Conservation (phyloP, 53 echinoderm and acorn worm genomes). For the Astropecten irregularis region DNA sequence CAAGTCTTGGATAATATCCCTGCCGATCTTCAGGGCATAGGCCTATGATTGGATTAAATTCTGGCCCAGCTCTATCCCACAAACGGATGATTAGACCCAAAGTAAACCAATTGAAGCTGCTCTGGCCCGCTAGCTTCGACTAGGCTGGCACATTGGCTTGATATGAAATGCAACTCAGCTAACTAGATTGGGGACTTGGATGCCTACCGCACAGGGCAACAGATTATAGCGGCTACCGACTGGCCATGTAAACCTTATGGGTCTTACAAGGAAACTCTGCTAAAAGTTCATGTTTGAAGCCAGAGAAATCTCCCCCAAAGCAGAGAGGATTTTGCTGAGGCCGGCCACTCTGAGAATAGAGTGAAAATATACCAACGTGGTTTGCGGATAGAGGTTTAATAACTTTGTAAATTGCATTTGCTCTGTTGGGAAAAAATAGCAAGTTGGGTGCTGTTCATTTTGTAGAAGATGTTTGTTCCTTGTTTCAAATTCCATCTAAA, state of each 20-base stretch:
- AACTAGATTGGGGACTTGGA: slow-evolving; percentile 26
- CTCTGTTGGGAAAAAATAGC: no score
- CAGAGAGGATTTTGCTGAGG: no score
- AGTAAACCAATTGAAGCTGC: slow-evolving; percentile 47
- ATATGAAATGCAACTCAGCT: slow-evolving; percentile 49
- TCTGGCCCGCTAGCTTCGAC: no score
- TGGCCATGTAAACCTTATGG: background rate
- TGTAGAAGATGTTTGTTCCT: no score
- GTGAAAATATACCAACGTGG: no score
- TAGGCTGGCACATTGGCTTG: slow-evolving; percentile 53
- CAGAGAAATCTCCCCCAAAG: no score
- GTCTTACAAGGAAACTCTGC: background rate
- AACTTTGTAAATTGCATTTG: no score
- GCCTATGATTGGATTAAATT: slow-evolving; percentile 35
- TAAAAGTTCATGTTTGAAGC: background rate
- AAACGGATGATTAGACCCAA: slow-evolving; percentile 22
- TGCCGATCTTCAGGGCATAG: background rate
- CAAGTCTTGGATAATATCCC: slow-evolving; percentile 26
- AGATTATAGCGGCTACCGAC: slow-evolving; percentile 4
- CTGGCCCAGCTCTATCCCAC: slow-evolving; percentile 28
- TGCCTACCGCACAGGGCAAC: slow-evolving; percentile 10
- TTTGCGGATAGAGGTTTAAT: no score
- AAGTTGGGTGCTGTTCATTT: no score
- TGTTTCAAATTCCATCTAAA: no score
- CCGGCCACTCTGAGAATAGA: no score